Evolutionary conservation across 2,113 vertebrate species (phyloP), one percentile per base, ranked within the genome.

Genomic region (Coturnix japonica): DNA sequence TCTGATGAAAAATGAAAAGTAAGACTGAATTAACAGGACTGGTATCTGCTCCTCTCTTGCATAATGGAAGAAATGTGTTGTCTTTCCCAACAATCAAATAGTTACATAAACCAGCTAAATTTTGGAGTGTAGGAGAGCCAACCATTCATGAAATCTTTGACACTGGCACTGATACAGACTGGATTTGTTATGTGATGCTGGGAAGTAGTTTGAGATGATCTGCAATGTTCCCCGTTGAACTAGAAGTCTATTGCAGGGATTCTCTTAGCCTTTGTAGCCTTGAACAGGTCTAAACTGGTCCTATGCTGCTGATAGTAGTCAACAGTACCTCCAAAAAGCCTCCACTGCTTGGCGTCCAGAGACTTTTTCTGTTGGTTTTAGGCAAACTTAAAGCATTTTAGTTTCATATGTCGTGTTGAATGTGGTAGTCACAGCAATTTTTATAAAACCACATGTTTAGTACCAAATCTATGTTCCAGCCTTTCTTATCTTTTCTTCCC

Each of bases 241-340:
- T 3, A 25, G 6, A 4, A 2, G 57, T 16, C 21, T 72, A 57
- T 59, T 71, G 33, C 33, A 75, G 0, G 5, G 26, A 20, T n/a
- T 71, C 46, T 71, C 18, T 37, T 30, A 5, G 25, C 8, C 37
- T 71, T 49, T 64, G 18, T 19, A 35, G 26, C 59, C 59, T 1
- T 46, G 43, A 64, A 59, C 6, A 2, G 18, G 5, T 56, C 17
- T 22, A 65, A 85, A 79, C 16, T 41, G 6, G 7, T 53, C 46
- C 20, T 53, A 22, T 4, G 39, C 16, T 64, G 31, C 85, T 60
- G 7, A 83, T 3, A 2, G 33, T 46, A 35, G 67, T 31, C n/a
- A 85, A 41, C 39, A 67, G 54, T 54, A 8, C 18, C 44, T 70
- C 64, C 33, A 81, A 51, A 71, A 76, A 74, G 84, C 15, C 51